Evolutionary conservation across 2,113 vertebrate genomes (phyloP).

Genomic region (Rattus rattus): DNA sequence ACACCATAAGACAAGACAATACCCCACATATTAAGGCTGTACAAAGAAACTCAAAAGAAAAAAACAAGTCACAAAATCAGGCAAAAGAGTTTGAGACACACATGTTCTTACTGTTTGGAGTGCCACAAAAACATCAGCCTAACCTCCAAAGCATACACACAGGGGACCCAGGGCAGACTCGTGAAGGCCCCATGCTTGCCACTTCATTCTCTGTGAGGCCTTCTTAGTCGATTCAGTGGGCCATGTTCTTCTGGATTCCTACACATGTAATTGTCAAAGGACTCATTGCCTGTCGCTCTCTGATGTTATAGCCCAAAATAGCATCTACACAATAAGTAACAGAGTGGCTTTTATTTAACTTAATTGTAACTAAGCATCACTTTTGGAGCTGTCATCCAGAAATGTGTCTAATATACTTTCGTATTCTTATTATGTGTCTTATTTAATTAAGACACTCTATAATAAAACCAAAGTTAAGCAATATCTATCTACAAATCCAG

Average conservation of each 20-base stretch:
- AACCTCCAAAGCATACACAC: neutral
- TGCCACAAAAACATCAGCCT: neutral
- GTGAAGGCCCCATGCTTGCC: neutral
- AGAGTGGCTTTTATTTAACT: neutral
- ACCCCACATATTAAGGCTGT: neutral
- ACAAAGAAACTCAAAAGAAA: neutral
- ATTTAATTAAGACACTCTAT: neutral
- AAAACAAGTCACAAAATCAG: neutral
- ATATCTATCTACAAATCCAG: neutral
- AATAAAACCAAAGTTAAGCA: neutral
- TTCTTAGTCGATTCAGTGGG: neutral
- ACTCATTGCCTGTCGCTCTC: rapidly evolving
- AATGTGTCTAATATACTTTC: neutral
- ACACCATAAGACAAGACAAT: neutral
- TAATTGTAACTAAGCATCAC: neutral
- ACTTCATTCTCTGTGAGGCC: neutral
- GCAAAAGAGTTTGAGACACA: neutral
- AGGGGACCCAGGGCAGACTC: neutral
- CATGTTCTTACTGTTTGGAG: neutral
- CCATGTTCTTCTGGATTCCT: neutral
- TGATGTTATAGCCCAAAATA: neutral
- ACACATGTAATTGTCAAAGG: neutral
- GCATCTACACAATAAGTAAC: neutral
- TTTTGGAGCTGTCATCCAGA: neutral
- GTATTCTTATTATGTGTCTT: neutral